phyloP scores from a whole-genome alignment of 2,888 invertebrate genomes.

The Villa cingulata region DNA sequence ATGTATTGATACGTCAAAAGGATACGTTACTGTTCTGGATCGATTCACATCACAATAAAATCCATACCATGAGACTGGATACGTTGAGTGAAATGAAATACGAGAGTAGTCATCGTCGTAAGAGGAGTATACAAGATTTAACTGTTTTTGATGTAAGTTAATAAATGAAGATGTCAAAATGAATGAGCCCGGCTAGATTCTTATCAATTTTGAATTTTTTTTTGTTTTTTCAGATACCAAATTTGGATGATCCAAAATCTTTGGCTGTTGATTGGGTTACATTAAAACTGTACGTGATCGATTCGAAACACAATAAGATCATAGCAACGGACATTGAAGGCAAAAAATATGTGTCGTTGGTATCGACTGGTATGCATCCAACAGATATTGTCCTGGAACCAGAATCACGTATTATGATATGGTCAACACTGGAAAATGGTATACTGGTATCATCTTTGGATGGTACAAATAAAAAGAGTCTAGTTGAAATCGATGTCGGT shows the following conservation, averaged over 20 bases:
- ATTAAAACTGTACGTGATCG: slow-evolving; percentile 55
- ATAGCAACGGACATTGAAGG: slow-evolving; percentile 33
- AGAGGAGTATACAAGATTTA: slow-evolving; percentile 18
- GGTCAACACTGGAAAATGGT: slow-evolving; percentile 59
- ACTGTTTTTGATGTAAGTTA: slow-evolving; percentile 29
- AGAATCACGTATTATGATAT: slow-evolving; percentile 48
- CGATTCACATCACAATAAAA: slow-evolving; percentile 35
- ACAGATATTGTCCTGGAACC: slow-evolving; percentile 57
- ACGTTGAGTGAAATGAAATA: slow-evolving; percentile 12
- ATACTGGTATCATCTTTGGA: slow-evolving; percentile 54
- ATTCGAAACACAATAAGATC: slow-evolving; percentile 36
- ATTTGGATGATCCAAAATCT: slow-evolving; percentile 53
- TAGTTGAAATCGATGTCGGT: slow-evolving; percentile 47
- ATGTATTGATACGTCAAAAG: slow-evolving; percentile 45
- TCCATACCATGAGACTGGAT: slow-evolving; percentile 35
- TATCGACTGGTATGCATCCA: slow-evolving; percentile 45
- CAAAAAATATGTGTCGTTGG: slow-evolving; percentile 28
- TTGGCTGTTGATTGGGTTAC: slow-evolving; percentile 60
- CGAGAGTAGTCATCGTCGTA: slow-evolving; percentile 3
- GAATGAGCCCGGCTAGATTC: not conserved
- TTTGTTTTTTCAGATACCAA: slow-evolving; percentile 33
- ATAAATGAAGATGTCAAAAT: not conserved
- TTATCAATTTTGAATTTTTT: not conserved
- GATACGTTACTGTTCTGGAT: slow-evolving; percentile 35
- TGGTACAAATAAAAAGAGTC: slow-evolving; percentile 42